These are phyloP conservation scores for Cataglyphis altisquamis DNA, from an alignment of 2,888 invertebrate genomes.

Conservation along the genomic window DNA sequence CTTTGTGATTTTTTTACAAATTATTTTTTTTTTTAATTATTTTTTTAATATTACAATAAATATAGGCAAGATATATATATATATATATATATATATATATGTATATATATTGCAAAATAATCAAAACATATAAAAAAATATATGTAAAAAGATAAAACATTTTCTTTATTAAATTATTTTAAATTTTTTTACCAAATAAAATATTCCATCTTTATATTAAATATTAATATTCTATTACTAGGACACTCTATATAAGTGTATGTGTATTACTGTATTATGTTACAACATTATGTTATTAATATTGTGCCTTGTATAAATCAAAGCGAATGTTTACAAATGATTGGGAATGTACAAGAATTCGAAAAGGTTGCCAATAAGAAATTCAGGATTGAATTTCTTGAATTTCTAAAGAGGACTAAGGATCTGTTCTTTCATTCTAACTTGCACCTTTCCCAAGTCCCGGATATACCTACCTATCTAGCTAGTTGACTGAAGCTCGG, in stretches of 20 bases:
- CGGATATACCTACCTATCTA: conserved; percentile 43
- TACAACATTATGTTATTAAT: not conserved
- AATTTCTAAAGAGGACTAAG: conserved; percentile 29
- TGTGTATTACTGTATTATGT: not conserved
- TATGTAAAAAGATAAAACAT: not conserved
- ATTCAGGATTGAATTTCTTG: conserved; percentile 61
- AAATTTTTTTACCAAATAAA: not conserved
- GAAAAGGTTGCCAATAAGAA: conserved; percentile 59
- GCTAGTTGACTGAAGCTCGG: conserved; percentile 56
- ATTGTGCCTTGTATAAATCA: not conserved
- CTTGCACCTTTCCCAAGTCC: conserved; percentile 58
- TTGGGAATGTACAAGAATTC: conserved; percentile 42
- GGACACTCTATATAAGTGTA: not conserved
- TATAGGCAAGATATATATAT: not conserved
- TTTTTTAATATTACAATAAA: not conserved
- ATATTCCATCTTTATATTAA: not conserved
- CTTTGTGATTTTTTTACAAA: not conserved
- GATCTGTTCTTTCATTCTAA: conserved; percentile 61
- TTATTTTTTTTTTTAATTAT: not conserved
- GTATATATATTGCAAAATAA: not conserved
- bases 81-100: not conserved
- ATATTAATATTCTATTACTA: not conserved
- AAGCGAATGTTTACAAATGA: not conserved
- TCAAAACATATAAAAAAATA: not conserved
- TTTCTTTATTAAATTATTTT: not conserved